Conservation (phyloP, 2,797 vertebrate genomes). For the Myiothlypis chrysogaster region DNA sequence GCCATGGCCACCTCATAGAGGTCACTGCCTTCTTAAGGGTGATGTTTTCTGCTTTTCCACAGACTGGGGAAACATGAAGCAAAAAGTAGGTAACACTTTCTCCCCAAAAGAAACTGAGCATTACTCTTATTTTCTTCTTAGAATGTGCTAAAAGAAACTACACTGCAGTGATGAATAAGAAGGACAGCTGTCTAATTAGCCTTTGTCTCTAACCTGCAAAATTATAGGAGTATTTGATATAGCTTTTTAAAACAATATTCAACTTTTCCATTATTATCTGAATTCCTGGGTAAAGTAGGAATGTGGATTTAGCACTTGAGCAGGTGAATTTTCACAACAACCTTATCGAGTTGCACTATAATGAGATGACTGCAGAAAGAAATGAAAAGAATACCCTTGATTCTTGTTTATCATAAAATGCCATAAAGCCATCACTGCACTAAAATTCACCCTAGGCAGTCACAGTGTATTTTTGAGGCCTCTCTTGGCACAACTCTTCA, state of each 20-base stretch:
- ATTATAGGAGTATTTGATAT: not conserved
- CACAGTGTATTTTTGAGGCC: not conserved
- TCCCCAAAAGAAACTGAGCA: not conserved
- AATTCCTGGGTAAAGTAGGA: not conserved
- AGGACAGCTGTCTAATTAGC: not conserved
- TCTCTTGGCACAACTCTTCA: not conserved
- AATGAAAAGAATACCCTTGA: not conserved
- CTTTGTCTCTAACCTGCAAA: not conserved
- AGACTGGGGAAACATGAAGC: conserved; percentile 78
- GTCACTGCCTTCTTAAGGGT: conserved; percentile 77
- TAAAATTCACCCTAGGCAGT: not conserved
- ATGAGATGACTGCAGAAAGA: not conserved
- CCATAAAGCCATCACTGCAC: not conserved
- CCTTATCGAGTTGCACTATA: not conserved
- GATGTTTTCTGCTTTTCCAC: conserved; percentile 88
- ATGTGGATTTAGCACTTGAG: not conserved
- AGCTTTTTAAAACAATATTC: not conserved
- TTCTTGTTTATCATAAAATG: not conserved
- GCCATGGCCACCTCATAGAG: conserved; percentile 91
- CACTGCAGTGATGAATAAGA: not conserved
- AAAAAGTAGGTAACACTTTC: not conserved
- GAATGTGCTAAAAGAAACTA: not conserved
- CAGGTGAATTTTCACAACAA: not conserved
- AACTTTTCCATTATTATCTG: not conserved
- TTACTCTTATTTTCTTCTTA: not conserved